Conservation (phyloP, 1,140 invertebrate genomes). For the Drosophila micromelanica region DNA sequence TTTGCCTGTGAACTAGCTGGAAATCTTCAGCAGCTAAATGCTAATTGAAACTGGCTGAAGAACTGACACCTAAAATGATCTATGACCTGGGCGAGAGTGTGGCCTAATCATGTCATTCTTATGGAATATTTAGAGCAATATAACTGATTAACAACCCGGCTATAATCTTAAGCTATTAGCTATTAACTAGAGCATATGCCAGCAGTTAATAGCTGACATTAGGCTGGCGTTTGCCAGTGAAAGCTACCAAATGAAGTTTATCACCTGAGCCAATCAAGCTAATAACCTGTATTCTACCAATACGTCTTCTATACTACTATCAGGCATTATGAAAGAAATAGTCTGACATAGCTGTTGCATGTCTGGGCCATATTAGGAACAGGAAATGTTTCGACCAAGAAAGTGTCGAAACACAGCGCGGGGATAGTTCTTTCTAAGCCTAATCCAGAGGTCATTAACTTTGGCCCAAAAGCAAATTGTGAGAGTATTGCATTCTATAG, state of each 20-base stretch:
- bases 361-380: constrained; percentile 59
- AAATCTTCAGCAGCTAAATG: constrained; percentile 49
- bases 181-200: constrained; percentile 34
- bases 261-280: constrained; percentile 44
- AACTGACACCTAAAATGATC: constrained; percentile 8
- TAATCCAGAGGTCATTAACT: constrained; percentile 64
- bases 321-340: constrained; percentile 28
- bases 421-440: constrained; percentile 15
- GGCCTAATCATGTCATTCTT: constrained; percentile 54
- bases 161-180: constrained; percentile 21
- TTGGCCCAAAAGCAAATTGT: constrained; percentile 23
- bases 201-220: constrained; percentile 57
- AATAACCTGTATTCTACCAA: constrained; percentile 51
- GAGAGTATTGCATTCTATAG: constrained; percentile 55
- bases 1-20: constrained; percentile 57
- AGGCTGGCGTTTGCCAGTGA: constrained; percentile 58
- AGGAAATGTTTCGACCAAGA: constrained; percentile 69
- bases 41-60: constrained; percentile 39
- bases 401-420: constrained; percentile 55
- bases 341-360: constrained; percentile 49
- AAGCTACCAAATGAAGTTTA: constrained; percentile 61
- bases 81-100: constrained; percentile 35
- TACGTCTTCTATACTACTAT: constrained; percentile 6
- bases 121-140: constrained; percentile 27
- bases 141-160: constrained; percentile 9